phyloP scores from a whole-genome alignment of 2,888 invertebrate species.

The Ochlodes sylvanus region DNA sequence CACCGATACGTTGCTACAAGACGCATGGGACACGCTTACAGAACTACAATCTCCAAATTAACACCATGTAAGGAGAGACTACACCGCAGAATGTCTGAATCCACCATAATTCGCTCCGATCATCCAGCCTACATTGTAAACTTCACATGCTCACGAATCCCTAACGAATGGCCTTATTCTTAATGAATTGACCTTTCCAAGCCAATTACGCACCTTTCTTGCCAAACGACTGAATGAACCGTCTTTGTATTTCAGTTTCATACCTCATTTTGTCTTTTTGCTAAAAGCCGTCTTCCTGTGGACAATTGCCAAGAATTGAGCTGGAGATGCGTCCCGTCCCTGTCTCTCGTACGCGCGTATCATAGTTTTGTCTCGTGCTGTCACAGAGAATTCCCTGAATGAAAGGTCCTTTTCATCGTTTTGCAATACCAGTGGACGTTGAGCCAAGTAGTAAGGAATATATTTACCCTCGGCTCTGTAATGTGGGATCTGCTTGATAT shows the following conservation, averaged over 20 bases:
- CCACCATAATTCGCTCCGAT: constrained; percentile 10
- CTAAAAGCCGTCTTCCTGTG: constrained; percentile 80
- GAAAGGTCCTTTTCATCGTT: constrained; percentile 75
- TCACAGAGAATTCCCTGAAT: constrained; percentile 77
- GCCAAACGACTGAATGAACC: constrained; percentile 69
- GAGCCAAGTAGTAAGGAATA: constrained; percentile 75
- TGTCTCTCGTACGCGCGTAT: constrained; percentile 46
- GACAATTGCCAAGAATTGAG: constrained; percentile 81
- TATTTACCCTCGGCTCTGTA: constrained; percentile 61
- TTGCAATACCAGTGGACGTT: constrained; percentile 74
- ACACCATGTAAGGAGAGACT: constrained; percentile 1
- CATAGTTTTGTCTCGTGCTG: constrained; percentile 58
- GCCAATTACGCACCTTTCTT: constrained; percentile 65
- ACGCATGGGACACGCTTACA: too few species aligned
- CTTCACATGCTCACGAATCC: constrained; percentile 10
- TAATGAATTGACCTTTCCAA: constrained; percentile 58
- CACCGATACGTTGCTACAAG: too few species aligned
- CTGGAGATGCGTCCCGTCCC: constrained; percentile 61
- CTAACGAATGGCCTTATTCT: constrained; percentile 40
- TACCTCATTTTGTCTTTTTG: constrained; percentile 72
- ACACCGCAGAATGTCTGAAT: constrained; percentile 7
- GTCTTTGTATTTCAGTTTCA: constrained; percentile 77
- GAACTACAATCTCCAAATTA: constrained; percentile 1
- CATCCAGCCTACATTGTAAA: constrained; percentile 20
- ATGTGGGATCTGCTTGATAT: constrained; percentile 40